These are phyloP conservation scores for Zoanthus gigantus DNA, from an alignment of 92 coral and sea anemone species.

Conservation along the genomic window DNA sequence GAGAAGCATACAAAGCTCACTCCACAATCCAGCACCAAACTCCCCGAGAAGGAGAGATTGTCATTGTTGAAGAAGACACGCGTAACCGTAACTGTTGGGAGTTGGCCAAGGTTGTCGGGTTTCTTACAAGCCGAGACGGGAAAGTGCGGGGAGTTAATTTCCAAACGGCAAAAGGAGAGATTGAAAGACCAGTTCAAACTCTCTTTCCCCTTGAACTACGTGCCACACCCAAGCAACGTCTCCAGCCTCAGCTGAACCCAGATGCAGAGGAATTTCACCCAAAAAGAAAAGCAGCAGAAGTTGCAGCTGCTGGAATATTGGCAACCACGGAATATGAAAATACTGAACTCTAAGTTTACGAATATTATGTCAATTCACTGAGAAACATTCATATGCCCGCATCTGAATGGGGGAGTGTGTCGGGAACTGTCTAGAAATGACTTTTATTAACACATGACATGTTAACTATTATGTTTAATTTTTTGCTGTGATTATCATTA, in stretches of 20 bases:
- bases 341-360: not conserved
- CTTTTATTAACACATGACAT: not conserved
- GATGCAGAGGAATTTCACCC: not conserved
- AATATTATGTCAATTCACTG: slow-evolving; percentile 8
- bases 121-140: slow-evolving; percentile 12
- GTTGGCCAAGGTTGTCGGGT: not conserved
- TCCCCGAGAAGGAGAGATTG: not conserved
- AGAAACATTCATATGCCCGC: slow-evolving; percentile 16
- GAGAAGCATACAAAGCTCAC: not conserved
- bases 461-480: too few relatives aligned
- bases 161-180: slow-evolving; percentile 10
- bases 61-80: not conserved
- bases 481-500: not conserved
- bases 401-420: slow-evolving; percentile 27
- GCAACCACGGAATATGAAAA: slow-evolving; percentile 16
- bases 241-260: not conserved
- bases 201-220: not conserved
- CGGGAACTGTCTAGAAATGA: not conserved
- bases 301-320: slow-evolving; percentile 5
- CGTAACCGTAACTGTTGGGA: slow-evolving; percentile 10
- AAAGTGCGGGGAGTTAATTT: slow-evolving; percentile 5
- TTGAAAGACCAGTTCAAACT: slow-evolving; percentile 8
- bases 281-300: slow-evolving; percentile 12
- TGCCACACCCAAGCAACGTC: slow-evolving; percentile 7
- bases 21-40: not conserved